These are phyloP conservation scores for Octodon degus DNA, from an alignment of 2,113 vertebrate genomes.

Conservation along the genomic window DNA sequence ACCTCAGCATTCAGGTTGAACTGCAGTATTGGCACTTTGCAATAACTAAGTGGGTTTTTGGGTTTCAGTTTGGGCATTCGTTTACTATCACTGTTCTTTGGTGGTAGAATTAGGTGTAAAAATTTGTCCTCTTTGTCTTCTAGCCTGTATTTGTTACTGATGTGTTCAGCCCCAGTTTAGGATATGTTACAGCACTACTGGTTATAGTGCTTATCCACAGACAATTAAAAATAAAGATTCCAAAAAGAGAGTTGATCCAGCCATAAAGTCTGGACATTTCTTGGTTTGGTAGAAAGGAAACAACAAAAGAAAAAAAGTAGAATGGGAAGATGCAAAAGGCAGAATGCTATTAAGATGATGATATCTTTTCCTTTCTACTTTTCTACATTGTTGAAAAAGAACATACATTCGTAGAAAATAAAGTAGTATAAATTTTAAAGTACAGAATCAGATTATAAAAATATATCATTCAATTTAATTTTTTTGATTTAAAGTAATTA, in stretches of 20 bases:
- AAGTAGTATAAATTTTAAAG: not conserved
- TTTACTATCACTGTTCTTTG: not conserved
- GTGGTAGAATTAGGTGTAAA: not conserved
- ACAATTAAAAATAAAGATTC: not conserved
- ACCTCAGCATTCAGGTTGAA: not conserved
- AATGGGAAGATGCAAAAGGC: not conserved
- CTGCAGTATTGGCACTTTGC: not conserved
- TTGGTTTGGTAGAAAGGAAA: not conserved
- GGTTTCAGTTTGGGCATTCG: not conserved
- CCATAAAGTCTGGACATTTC: not conserved
- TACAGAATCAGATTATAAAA: not conserved
- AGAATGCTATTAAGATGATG: not conserved
- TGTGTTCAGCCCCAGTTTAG: not conserved
- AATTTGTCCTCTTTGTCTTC: not conserved
- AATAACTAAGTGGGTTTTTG: not conserved
- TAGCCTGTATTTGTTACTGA: not conserved
- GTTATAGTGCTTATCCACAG: not conserved
- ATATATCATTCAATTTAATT: conserved; percentile 9
- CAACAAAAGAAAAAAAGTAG: not conserved
- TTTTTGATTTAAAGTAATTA: not conserved
- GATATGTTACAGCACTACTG: not conserved
- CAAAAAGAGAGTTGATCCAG: not conserved
- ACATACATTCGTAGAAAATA: not conserved
- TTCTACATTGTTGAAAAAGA: not conserved
- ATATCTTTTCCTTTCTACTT: conserved; percentile 21